Percentiles rank a stretch among this genome's conserved stretches.
These are phyloP conservation scores for Engystomops pustulosus DNA, from an alignment of 2,113 vertebrate genomes.

Conservation along the genomic window DNA sequence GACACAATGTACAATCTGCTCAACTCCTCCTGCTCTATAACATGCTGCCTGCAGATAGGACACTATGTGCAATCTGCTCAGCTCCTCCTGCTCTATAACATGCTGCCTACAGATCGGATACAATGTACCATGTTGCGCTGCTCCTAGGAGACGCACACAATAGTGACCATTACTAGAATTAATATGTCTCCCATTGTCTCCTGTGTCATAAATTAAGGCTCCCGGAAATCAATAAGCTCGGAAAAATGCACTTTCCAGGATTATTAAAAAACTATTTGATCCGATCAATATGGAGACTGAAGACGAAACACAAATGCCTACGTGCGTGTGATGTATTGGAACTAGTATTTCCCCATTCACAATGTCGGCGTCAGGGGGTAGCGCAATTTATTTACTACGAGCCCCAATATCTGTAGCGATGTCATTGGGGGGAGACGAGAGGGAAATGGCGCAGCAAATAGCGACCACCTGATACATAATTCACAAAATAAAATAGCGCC, in stretches of 20 bases:
- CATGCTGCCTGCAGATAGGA: too few species aligned
- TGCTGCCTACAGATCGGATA: too few species aligned
- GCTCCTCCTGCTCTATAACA: too few species aligned
- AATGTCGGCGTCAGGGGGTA: background rate
- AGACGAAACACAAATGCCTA: background rate
- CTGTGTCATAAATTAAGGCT: too few species aligned
- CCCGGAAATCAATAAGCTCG: background rate
- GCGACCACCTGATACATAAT: slow-evolving; percentile 23
- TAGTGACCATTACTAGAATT: background rate
- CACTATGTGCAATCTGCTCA: too few species aligned
- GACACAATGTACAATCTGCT: too few species aligned
- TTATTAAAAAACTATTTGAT: background rate
- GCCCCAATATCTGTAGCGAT: slow-evolving; percentile 3
- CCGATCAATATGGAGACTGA: background rate
- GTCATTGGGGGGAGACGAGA: background rate
- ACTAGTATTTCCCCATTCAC: background rate
- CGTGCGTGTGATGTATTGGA: too few species aligned
- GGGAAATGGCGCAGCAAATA: slow-evolving; percentile 11
- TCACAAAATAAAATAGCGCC: slow-evolving; percentile 20
- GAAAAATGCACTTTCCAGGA: background rate
- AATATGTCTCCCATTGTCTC: background rate
- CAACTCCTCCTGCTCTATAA: too few species aligned
- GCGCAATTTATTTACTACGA: slow-evolving; percentile 3
- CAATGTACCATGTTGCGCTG: too few species aligned
- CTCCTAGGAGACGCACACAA: too few species aligned